A percentile compares a stretch with the other conserved stretches of the same genome.
Conservation (phyloP, 2,113 vertebrate species). For the Lagenorhynchus albirostris region DNA sequence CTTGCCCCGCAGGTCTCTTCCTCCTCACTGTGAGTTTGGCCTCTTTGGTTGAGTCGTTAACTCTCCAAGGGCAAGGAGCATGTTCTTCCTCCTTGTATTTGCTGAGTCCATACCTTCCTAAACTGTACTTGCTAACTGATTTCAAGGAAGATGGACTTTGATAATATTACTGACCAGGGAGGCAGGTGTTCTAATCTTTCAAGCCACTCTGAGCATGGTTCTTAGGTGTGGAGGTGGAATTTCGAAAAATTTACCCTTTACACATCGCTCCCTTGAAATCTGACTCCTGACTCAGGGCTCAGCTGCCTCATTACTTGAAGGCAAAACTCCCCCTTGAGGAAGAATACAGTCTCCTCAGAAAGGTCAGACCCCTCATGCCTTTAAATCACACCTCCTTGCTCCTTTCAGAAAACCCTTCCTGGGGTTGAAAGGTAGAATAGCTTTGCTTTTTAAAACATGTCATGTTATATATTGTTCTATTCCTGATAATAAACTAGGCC, state of each 20-base stretch:
- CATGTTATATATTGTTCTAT: background rate
- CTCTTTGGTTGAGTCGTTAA: background rate
- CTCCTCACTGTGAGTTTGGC: background rate
- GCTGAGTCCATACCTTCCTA: background rate
- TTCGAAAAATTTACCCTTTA: background rate
- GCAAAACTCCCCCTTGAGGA: slow-evolving; percentile 22
- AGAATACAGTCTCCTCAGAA: background rate
- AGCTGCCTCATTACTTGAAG: background rate
- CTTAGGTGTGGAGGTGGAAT: background rate
- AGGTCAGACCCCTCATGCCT: background rate
- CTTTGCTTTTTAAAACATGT: slow-evolving; percentile 6
- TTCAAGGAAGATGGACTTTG: background rate
- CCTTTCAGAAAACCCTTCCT: background rate
- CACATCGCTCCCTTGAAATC: background rate
- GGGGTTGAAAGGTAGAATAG: background rate
- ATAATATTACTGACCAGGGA: background rate
- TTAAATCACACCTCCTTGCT: background rate
- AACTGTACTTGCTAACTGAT: background rate
- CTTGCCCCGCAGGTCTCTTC: background rate
- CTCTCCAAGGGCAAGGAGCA: background rate
- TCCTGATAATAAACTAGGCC: background rate
- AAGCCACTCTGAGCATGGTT: background rate
- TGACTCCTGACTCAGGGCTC: background rate
- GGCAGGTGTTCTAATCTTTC: background rate
- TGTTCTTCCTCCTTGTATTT: background rate